Evolutionary conservation across 2,113 vertebrate species (phyloP), one percentile per base, ranked within the genome.

Genomic region (Semicossyphus pulcher): DNA sequence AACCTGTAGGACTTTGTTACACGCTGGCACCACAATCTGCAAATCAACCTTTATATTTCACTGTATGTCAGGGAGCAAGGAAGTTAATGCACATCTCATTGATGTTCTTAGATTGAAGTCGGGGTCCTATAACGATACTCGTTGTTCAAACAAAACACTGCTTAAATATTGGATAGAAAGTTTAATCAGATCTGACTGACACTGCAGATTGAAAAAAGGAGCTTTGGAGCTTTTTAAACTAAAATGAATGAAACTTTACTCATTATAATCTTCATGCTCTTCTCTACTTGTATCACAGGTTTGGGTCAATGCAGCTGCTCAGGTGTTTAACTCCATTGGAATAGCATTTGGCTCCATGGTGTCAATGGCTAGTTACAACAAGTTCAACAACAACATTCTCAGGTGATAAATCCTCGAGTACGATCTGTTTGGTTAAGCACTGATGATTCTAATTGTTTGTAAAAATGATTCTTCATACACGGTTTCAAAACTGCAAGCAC

Each of bases 301-400:
- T 26, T 95, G 94, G 93, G 85, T 94, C 25, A 89, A 93, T 76
- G 94, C 94, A 23, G 92, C 93, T 23, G 89, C 91, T 23, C 94
- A 94, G 78, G 88, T 95, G 26, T 93, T 95, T 64, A 94, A 93
- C 85, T 95, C 94, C 28, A 59, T 93, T 31, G 93, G 94, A 68
- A 89, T 95, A 58, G 88, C 90, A 6, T 95, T 93, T 64, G 93
- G 93, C 23, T 84, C 81, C 48, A 92, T 94, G 93, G 79, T 94
- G 32, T 93, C 93, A 2, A 88, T 94, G 91, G 89, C 93, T 2
- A 94, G 94, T 77, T 95, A 94, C 88, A 94, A 93, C 90, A 95
- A 93, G 63, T 94, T 91, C 64, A 90, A 91, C 89, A 92, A 94
- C 81, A 93, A 93, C 78, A 88, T 94, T 63, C 76, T 93, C 37